A percentile compares a stretch with the other conserved stretches of the same genome.
Conservation (phyloP, 2,113 vertebrate species). For the Vulpes lagopus region DNA sequence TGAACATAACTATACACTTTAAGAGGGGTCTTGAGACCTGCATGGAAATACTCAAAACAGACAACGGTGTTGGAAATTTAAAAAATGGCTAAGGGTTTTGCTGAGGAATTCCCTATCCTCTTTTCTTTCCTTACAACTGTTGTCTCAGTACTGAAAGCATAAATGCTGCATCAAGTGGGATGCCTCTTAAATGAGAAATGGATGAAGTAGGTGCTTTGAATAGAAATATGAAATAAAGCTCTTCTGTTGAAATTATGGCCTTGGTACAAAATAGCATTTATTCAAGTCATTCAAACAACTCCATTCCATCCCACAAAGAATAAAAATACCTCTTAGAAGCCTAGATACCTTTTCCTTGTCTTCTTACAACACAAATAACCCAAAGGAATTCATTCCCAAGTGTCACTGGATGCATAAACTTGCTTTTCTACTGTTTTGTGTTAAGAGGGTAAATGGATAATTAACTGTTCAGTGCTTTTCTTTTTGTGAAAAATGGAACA, state of each 20-base stretch:
- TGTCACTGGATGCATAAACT: background rate
- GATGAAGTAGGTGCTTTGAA: constrained; percentile 49
- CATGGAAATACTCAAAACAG: background rate
- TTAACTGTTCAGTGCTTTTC: background rate
- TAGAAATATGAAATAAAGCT: constrained; percentile 61
- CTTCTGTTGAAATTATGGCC: constrained; percentile 50
- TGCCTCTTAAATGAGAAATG: constrained; percentile 37
- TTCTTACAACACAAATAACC: constrained; percentile 27
- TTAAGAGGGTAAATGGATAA: background rate
- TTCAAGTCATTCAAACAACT: constrained; percentile 68
- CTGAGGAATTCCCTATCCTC: constrained; percentile 6
- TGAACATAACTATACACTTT: constrained; percentile 43
- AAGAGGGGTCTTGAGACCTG: constrained; percentile 24
- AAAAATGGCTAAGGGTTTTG: background rate
- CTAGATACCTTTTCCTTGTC: background rate
- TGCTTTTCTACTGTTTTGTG: background rate
- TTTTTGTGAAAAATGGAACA: background rate
- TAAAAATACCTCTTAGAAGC: background rate
- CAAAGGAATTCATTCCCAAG: background rate
- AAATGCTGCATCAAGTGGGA: background rate
- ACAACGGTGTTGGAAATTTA: background rate
- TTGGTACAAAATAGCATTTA: constrained; percentile 63
- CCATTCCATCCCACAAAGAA: constrained; percentile 57
- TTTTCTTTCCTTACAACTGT: background rate
- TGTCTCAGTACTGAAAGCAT: background rate